These are phyloP conservation scores for Stichopus chloronotus DNA, from an alignment of 35 echinoderm and acorn worm genomes.

Conservation along the genomic window DNA sequence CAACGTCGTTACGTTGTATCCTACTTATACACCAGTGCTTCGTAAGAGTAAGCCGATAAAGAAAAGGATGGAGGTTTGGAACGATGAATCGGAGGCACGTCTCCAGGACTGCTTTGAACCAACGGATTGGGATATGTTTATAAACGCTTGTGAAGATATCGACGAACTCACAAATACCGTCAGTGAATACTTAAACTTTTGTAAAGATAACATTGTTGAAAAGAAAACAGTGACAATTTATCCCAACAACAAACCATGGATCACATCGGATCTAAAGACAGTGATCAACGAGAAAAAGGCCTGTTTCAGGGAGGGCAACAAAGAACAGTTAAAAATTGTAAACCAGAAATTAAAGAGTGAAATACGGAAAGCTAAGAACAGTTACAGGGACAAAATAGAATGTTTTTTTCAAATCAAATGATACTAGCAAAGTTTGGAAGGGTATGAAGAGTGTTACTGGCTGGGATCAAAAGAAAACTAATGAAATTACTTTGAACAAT, in stretches of 20 bases:
- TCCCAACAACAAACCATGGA: conserved; percentile 37
- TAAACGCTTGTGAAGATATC: not conserved
- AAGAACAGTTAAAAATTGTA: not conserved
- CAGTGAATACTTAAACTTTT: conserved; percentile 26
- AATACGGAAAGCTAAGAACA: too few species aligned
- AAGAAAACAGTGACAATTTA: conserved; percentile 1
- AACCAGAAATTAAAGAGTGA: not conserved
- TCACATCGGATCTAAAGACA: conserved; percentile 18
- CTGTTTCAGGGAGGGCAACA: not conserved
- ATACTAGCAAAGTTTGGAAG: too few species aligned
- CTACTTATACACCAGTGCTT: conserved; percentile 18
- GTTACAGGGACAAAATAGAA: too few species aligned
- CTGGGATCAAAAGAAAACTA: too few species aligned
- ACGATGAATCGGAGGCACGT: not conserved
- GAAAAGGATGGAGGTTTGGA: conserved; percentile 21
- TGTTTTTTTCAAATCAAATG: too few species aligned
- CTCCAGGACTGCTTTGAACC: not conserved
- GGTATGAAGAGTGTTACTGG: too few species aligned
- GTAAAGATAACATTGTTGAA: conserved; percentile 31
- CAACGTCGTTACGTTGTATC: not conserved
- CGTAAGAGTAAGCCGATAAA: conserved; percentile 1
- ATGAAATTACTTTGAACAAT: too few species aligned
- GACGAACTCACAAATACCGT: not conserved
- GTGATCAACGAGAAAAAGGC: conserved; percentile 6
- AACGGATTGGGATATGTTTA: not conserved